These are phyloP conservation scores for Slavum lentiscoides DNA, from an alignment of 2,888 invertebrate species.

Conservation along the genomic window DNA sequence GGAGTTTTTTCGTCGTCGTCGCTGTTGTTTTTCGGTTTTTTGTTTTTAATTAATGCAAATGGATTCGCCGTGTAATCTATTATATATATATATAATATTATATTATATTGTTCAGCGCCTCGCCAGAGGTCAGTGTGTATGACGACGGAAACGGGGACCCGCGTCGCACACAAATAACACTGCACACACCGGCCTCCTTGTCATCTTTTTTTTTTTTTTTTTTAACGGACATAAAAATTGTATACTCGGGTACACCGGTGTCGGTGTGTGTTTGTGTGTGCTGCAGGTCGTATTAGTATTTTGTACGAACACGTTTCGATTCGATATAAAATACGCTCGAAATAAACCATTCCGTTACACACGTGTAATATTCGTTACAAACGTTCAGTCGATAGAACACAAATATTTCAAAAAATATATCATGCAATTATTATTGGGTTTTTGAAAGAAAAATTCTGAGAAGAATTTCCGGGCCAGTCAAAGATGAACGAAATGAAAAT, in stretches of 20 bases:
- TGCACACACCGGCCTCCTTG: constrained; percentile 25
- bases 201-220: constrained; percentile 29
- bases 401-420: too few species aligned
- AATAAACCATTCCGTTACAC: too few species aligned
- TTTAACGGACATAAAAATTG: constrained; percentile 36
- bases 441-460: too few species aligned
- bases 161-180: constrained; percentile 8
- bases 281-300: too few species aligned
- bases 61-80: constrained; percentile 28
- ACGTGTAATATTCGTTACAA: too few species aligned
- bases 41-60: constrained; percentile 51
- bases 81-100: too few species aligned
- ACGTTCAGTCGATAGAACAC: too few species aligned
- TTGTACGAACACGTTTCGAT: too few species aligned
- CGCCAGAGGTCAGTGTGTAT: constrained; percentile 37
- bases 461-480: too few species aligned
- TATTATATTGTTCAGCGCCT: constrained; percentile 6
- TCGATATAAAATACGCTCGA: too few species aligned
- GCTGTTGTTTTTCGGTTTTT: not conserved
- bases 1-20: constrained; percentile 7
- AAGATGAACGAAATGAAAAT: too few species aligned
- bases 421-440: too few species aligned
- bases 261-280: not conserved
- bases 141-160: constrained; percentile 50
- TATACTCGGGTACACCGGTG: not conserved